Evolutionary conservation across 2,113 vertebrate species (phyloP).

Genomic region (Neopipo cinnamomea): DNA sequence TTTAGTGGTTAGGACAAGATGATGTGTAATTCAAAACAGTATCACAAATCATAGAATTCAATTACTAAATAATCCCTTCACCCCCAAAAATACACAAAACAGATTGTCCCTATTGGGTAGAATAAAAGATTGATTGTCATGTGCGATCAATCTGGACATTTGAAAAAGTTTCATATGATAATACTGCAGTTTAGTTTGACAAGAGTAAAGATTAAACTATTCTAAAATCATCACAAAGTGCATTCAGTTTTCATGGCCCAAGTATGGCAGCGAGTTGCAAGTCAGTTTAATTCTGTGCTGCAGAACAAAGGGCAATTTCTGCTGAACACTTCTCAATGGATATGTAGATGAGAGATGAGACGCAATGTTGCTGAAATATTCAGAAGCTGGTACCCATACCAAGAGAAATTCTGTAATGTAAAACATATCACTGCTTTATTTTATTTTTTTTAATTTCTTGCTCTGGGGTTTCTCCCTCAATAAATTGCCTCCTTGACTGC

Average conservation of each 20-base stretch:
- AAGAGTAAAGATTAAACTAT: slow-evolving; percentile 51
- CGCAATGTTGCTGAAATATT: slow-evolving; percentile 73
- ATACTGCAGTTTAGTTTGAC: slow-evolving; percentile 57
- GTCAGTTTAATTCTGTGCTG: slow-evolving; percentile 59
- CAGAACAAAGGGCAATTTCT: slow-evolving; percentile 75
- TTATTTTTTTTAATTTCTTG: slow-evolving; percentile 68
- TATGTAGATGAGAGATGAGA: slow-evolving; percentile 73
- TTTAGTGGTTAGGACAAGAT: neutral
- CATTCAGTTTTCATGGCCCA: slow-evolving; percentile 47
- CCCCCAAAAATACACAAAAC: neutral
- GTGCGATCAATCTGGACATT: slow-evolving; percentile 22
- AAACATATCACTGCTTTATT: slow-evolving; percentile 58
- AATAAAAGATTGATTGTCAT: slow-evolving; percentile 26
- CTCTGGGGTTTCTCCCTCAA: slow-evolving; percentile 72
- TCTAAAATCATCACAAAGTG: slow-evolving; percentile 47
- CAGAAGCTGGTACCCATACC: slow-evolving; percentile 70
- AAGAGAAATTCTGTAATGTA: slow-evolving; percentile 70
- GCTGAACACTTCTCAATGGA: slow-evolving; percentile 69
- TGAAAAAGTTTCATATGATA: slow-evolving; percentile 50
- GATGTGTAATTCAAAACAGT: slow-evolving; percentile 7
- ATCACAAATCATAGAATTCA: slow-evolving; percentile 11
- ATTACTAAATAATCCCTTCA: slow-evolving; percentile 11
- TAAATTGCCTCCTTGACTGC: slow-evolving; percentile 66
- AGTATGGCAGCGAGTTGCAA: slow-evolving; percentile 57
- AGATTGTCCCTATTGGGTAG: neutral